A percentile compares a stretch with the other conserved stretches of the same genome.
phyloP scores from a whole-genome alignment of 2,888 invertebrate genomes.

The Diaphora mendica region DNA sequence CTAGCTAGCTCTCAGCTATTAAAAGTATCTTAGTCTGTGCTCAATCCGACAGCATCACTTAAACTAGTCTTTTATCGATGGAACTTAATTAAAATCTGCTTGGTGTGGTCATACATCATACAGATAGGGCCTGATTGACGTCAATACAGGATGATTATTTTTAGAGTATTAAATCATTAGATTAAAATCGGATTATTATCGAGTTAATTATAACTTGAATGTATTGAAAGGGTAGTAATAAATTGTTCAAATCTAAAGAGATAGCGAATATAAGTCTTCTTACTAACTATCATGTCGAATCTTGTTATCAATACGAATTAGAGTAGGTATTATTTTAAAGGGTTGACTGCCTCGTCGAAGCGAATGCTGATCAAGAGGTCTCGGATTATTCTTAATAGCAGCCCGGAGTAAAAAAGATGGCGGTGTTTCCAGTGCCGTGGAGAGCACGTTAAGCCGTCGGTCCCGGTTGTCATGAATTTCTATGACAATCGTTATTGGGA shows the following conservation, averaged over 20 bases:
- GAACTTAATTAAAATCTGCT: constrained; percentile 50
- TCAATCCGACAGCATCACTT: neutral
- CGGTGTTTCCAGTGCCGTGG: too few species aligned
- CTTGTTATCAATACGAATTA: neutral
- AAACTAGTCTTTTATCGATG: constrained; percentile 42
- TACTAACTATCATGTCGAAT: neutral
- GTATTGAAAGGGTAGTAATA: neutral
- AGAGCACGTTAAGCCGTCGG: too few species aligned
- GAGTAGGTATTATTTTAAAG: too few species aligned
- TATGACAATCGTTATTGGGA: too few species aligned
- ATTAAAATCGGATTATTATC: neutral
- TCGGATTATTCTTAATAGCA: too few species aligned
- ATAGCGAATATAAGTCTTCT: neutral
- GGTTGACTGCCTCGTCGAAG: too few species aligned
- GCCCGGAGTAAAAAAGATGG: too few species aligned
- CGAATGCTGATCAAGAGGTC: too few species aligned
- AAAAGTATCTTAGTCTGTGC: constrained; percentile 10
- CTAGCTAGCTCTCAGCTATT: neutral
- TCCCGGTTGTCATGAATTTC: too few species aligned
- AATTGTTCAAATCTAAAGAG: neutral
- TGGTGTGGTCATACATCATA: constrained; percentile 38
- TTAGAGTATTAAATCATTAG: neutral
- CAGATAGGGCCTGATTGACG: constrained; percentile 42
- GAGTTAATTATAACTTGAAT: neutral
- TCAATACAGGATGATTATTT: constrained; percentile 9